phyloP scores from a whole-genome alignment of 2,113 vertebrate species.

The Pagrus major region DNA sequence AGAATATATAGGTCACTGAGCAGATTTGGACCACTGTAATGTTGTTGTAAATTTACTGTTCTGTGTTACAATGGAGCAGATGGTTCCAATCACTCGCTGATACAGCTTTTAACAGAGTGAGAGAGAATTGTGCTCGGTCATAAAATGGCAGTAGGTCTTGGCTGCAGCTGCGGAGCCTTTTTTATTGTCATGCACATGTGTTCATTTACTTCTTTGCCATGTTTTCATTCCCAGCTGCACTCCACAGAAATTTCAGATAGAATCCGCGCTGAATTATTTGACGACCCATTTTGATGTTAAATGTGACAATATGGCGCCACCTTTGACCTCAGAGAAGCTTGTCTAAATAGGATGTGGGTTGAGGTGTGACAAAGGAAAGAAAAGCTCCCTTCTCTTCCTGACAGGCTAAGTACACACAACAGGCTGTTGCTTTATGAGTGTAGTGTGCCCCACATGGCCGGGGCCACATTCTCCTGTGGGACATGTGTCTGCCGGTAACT shows the following conservation, averaged over 20 bases:
- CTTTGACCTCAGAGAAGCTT: slow-evolving; percentile 46
- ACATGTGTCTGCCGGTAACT: slow-evolving; percentile 48
- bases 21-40: slow-evolving; percentile 27
- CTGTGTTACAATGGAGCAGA: slow-evolving; percentile 59
- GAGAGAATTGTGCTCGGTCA: slow-evolving; percentile 60
- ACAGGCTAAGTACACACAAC: slow-evolving; percentile 53
- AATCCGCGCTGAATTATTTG: slow-evolving; percentile 25
- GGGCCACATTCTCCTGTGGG: slow-evolving; percentile 54
- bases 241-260: background rate
- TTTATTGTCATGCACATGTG: slow-evolving; percentile 60
- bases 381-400: slow-evolving; percentile 27
- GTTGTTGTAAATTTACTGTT: slow-evolving; percentile 51
- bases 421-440: slow-evolving; percentile 61
- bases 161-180: slow-evolving; percentile 54
- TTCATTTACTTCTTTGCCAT: slow-evolving; percentile 46
- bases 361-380: slow-evolving; percentile 36
- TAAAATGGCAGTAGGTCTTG: slow-evolving; percentile 71
- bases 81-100: slow-evolving; percentile 69
- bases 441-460: slow-evolving; percentile 16
- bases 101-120: slow-evolving; percentile 68
- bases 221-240: slow-evolving; percentile 29
- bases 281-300: slow-evolving; percentile 32
- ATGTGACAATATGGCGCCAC: slow-evolving; percentile 24
- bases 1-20: slow-evolving; percentile 41
- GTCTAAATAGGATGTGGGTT: slow-evolving; percentile 51